Conservation (phyloP, 2,113 vertebrate species). For the Hypocryptadius cinnamomeus region DNA sequence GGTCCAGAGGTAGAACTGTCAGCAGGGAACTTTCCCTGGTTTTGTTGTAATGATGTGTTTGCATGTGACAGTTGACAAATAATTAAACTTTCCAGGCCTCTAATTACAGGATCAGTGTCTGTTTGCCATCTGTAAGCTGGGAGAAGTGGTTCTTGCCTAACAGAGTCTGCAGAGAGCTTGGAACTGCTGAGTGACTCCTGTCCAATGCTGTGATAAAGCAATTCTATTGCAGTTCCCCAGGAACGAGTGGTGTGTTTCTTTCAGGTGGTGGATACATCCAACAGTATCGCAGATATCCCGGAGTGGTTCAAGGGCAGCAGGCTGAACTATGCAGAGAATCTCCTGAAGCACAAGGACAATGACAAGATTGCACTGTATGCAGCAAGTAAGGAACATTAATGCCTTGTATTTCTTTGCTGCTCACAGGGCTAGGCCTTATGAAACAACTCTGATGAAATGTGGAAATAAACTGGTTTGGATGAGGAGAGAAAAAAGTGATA, state of each 20-base stretch:
- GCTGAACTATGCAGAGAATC: slow-evolving; percentile 93
- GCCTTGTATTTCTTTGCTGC: neutral
- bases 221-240: fast-evolving
- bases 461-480: neutral
- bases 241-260: fast-evolving
- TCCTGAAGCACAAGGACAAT: slow-evolving; percentile 84
- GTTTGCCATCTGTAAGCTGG: neutral
- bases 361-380: slow-evolving; percentile 91
- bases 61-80: neutral
- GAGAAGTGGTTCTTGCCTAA: neutral
- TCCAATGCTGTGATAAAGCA: neutral
- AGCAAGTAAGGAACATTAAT: slow-evolving; percentile 75
- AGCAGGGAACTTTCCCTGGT: neutral
- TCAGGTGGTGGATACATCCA: slow-evolving; percentile 88
- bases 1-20: neutral
- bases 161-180: neutral
- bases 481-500: neutral
- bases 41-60: neutral
- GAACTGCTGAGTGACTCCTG: neutral
- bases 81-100: neutral
- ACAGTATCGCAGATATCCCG: slow-evolving; percentile 83
- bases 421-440: neutral
- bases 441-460: neutral
- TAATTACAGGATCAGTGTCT: neutral
- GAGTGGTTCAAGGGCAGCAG: slow-evolving; percentile 93